phyloP scores from a whole-genome alignment of 2,113 vertebrate species.

The Edolisoma coerulescens region DNA sequence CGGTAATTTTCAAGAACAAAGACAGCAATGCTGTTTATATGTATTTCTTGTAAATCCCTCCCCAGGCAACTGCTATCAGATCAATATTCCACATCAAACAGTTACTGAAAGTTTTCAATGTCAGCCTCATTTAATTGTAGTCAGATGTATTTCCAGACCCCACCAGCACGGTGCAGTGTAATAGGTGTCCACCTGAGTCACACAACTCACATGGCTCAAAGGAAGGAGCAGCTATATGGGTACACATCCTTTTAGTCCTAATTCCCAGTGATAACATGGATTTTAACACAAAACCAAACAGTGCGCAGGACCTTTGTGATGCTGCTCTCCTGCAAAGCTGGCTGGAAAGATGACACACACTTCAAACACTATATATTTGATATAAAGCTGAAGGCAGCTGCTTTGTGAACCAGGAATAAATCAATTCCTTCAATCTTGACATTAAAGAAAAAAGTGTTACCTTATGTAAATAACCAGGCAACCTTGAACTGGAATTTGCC shows the following conservation, averaged over 20 bases:
- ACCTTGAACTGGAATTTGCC: neutral
- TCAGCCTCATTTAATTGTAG: neutral
- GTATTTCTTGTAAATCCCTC: neutral
- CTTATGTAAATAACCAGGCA: neutral
- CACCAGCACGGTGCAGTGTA: neutral
- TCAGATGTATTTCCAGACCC: neutral
- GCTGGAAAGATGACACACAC: neutral
- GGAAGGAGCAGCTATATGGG: neutral
- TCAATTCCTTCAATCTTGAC: neutral
- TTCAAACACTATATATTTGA: neutral
- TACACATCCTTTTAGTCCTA: neutral
- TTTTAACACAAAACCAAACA: neutral
- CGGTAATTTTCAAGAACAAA: neutral
- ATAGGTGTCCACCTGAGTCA: neutral
- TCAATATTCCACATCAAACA: neutral
- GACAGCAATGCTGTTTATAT: neutral
- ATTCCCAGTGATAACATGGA: neutral
- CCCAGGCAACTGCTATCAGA: neutral
- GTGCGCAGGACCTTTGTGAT: neutral
- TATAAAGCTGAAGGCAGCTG: neutral
- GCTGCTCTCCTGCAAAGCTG: neutral
- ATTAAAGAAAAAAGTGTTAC: neutral
- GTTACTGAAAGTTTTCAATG: neutral
- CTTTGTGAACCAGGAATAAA: neutral
- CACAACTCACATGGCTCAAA: neutral